Evolutionary conservation across 2,797 vertebrate species (phyloP).

Genomic region (Ciconia nigra): DNA sequence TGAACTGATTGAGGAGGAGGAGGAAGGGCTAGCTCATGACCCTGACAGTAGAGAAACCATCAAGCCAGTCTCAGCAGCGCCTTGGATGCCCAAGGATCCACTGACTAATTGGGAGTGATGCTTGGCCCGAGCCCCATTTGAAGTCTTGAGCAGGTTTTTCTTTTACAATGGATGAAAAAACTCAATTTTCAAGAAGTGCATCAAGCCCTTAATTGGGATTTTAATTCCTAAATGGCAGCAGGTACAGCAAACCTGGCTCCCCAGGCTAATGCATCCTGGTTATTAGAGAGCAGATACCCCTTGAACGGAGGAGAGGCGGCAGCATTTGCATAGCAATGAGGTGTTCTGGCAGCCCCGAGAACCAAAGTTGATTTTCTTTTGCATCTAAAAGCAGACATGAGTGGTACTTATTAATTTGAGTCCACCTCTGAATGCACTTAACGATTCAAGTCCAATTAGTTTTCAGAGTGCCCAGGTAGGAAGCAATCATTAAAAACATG

Average conservation of each 20-base stretch:
- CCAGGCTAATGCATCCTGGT: background rate
- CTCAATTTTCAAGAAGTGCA: background rate
- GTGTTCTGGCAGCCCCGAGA: background rate
- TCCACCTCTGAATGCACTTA: slow-evolving; percentile 18
- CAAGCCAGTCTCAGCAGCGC: background rate
- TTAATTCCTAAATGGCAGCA: slow-evolving; percentile 33
- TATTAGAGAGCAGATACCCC: background rate
- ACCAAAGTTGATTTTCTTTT: background rate
- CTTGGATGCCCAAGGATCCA: background rate
- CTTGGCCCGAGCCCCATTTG: background rate
- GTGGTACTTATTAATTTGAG: background rate
- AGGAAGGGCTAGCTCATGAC: background rate
- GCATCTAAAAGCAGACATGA: slow-evolving; percentile 52
- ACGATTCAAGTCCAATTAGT: slow-evolving; percentile 57
- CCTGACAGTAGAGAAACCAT: background rate
- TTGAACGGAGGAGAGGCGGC: background rate
- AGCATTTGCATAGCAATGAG: background rate
- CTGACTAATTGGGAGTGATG: background rate
- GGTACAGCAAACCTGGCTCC: background rate
- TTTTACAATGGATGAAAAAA: background rate
- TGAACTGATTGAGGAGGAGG: background rate
- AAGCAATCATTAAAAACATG: slow-evolving; percentile 76
- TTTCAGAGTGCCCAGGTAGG: slow-evolving; percentile 54
- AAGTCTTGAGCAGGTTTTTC: background rate
- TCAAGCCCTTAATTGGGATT: slow-evolving; percentile 1